Percentiles rank a stretch among this genome's conserved stretches.
These are phyloP conservation scores for Oligia fasciuncula DNA, from an alignment of 2,888 invertebrate species.

Conservation along the genomic window DNA sequence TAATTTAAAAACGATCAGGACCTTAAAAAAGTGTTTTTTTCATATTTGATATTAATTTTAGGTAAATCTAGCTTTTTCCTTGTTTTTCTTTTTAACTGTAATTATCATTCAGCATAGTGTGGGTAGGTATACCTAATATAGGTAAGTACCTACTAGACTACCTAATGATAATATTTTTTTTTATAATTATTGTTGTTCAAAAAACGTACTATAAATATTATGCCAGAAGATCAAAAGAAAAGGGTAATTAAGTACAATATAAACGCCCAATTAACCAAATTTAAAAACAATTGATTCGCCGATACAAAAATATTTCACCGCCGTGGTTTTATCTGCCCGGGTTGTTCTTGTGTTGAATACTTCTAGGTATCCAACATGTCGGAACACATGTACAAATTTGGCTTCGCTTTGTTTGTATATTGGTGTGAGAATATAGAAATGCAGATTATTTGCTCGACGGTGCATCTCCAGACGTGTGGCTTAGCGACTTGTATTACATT, in stretches of 20 bases:
- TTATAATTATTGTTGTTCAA: neutral
- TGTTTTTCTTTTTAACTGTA: neutral
- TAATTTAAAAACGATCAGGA: neutral
- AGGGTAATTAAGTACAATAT: constrained; percentile 1
- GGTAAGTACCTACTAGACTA: neutral
- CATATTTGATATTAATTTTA: neutral
- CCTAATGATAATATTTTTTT: neutral
- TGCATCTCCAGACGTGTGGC: constrained; percentile 63
- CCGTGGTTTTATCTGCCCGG: constrained; percentile 43
- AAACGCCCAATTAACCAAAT: constrained; percentile 16
- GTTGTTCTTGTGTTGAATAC: constrained; percentile 47
- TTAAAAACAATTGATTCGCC: constrained; percentile 25
- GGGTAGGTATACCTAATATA: neutral
- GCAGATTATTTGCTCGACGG: constrained; percentile 66
- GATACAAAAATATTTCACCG: constrained; percentile 38
- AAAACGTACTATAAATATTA: neutral
- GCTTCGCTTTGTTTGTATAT: constrained; percentile 65
- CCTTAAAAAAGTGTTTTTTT: neutral
- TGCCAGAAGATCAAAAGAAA: neutral
- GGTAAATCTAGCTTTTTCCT: neutral
- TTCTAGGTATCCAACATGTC: constrained; percentile 56
- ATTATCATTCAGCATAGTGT: neutral
- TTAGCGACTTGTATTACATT: constrained; percentile 44
- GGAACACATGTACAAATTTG: constrained; percentile 73
- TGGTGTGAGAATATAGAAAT: constrained; percentile 58